Evolutionary conservation across 2,797 vertebrate genomes (phyloP).

Genomic region (Hafferia zeledoni): DNA sequence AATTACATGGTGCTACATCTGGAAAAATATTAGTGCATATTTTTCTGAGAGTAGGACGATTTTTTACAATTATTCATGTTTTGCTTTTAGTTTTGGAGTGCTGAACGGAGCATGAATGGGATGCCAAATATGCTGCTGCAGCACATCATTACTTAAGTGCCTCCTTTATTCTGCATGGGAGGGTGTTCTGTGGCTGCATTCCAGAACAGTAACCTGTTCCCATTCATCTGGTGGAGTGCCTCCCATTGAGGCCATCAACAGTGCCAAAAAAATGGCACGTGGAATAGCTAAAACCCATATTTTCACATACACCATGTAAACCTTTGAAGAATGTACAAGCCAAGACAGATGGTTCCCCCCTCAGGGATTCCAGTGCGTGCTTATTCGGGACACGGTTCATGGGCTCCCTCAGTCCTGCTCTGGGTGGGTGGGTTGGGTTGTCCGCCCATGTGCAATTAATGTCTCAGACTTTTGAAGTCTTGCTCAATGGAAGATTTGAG

Average conservation of each 20-base stretch:
- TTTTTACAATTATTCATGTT: background rate
- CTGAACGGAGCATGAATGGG: background rate
- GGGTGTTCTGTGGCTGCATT: constrained; percentile 25
- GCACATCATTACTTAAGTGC: background rate
- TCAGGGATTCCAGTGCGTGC: background rate
- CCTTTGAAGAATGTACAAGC: background rate
- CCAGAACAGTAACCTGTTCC: background rate
- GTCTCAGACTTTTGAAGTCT: background rate
- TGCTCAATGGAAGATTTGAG: background rate
- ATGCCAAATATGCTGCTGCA: background rate
- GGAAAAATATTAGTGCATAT: background rate
- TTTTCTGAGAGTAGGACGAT: background rate
- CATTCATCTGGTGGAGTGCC: background rate
- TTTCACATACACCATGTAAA: background rate
- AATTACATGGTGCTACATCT: background rate
- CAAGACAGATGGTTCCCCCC: background rate
- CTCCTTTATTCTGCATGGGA: background rate
- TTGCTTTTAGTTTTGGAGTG: background rate
- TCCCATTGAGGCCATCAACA: background rate
- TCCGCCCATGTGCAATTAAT: constrained; percentile 21
- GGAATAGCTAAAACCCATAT: background rate
- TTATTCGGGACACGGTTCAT: background rate
- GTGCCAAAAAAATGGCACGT: background rate
- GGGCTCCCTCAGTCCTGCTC: background rate
- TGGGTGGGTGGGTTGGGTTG: background rate